Evolutionary conservation across 2,113 vertebrate genomes (phyloP), one percentile per base, ranked within the genome.

Genomic region (Ophthalmolycus amberensis): DNA sequence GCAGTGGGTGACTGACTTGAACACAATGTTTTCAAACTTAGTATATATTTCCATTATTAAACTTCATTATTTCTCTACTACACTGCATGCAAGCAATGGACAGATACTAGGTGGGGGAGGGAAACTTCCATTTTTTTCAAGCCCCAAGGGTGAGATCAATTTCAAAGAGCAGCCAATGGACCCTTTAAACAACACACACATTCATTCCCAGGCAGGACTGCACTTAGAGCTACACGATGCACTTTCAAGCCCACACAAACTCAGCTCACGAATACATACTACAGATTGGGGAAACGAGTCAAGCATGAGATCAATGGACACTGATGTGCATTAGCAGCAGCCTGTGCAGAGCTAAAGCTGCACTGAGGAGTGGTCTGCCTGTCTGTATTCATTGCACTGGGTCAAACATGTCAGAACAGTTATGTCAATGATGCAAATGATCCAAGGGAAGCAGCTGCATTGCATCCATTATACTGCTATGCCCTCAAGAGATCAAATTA

Each of bases 331-430:
- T 80, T 72, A 82, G 60, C 48, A 82, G 71, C 56, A 52, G 71
- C 27, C 46, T 67, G 73, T 22, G 5, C 10, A n/a, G 67, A 68
- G n/a, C 38, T 16, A 25, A 67, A 79, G 46, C 66, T 90, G 75
- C 52, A 75, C 52, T 50, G 77, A 84, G 80, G 75, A 84, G 32
- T 42, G 82, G 62, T 77, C 77, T 75, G 68, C 56, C 58, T 34
- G 37, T 67, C 63, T 79, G 60, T 77, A 54, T 66, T 42, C 67
- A 38, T 8, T 67, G 27, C 71, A 83, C 78, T 87, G 76, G 86
- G 89, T 90, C 88, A 93, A 59, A 68, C 62, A 67, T 91, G 86
- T 91, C 88, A 89, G 62, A 56, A 9, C 46, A 59, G 79, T 82
- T 83, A 70, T 67, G 83, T 84, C 83, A 89, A 46, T 40, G 75